Evolutionary conservation across 2,797 vertebrate species (phyloP).

Genomic region (Bucorvus abyssinicus): DNA sequence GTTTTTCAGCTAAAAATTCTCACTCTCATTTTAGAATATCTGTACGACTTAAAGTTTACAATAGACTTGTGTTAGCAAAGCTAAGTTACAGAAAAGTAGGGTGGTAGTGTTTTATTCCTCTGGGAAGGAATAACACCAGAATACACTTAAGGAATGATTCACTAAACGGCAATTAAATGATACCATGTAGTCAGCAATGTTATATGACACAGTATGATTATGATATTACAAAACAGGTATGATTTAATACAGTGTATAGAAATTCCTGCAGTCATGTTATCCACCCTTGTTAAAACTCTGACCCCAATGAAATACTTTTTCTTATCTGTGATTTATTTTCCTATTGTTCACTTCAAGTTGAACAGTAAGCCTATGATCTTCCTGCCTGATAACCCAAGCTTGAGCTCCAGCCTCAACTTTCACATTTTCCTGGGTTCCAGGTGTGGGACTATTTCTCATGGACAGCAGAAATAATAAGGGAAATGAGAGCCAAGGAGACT

Average conservation of each 20-base stretch:
- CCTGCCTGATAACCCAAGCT: background rate
- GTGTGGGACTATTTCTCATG: conserved; percentile 83
- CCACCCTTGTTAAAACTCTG: background rate
- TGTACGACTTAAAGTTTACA: background rate
- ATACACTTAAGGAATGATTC: background rate
- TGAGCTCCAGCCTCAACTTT: background rate
- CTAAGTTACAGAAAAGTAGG: background rate
- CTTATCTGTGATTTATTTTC: background rate
- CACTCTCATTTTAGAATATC: background rate
- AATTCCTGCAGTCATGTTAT: background rate
- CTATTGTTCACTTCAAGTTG: background rate
- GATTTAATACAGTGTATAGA: background rate
- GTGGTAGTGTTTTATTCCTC: background rate
- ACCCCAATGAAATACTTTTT: background rate
- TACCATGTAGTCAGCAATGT: background rate
- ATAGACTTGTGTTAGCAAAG: background rate
- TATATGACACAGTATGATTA: background rate
- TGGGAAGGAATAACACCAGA: background rate
- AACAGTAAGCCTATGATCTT: background rate
- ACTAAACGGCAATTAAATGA: background rate
- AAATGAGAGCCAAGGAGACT: conserved; percentile 81
- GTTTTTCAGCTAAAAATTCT: background rate
- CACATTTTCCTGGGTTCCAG: conserved; percentile 64
- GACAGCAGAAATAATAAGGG: conserved; percentile 77
- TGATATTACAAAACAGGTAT: background rate